Percentiles rank a stretch among this genome's conserved stretches.
phyloP scores from a whole-genome alignment of 2,797 vertebrate genomes.

The Sebastes hubbsi region DNA sequence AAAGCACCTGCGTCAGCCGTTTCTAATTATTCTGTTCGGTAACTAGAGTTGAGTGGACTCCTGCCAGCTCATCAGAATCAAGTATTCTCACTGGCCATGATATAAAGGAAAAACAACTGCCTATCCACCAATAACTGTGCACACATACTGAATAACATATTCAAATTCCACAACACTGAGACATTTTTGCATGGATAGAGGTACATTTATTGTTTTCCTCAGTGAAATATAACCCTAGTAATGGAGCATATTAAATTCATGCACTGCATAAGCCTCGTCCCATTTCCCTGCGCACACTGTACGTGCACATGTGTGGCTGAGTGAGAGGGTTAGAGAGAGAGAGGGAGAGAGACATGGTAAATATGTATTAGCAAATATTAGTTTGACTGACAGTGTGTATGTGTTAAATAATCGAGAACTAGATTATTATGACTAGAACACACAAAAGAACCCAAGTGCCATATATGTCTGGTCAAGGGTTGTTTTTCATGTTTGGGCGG shows the following conservation, averaged over 20 bases:
- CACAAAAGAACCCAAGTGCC: neutral
- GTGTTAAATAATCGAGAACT: neutral
- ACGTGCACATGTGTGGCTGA: neutral
- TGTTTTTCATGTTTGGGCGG: neutral
- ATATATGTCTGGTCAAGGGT: neutral
- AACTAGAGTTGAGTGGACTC: neutral
- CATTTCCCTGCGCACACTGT: neutral
- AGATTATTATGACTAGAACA: neutral
- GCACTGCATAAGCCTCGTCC: neutral
- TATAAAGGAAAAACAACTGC: neutral
- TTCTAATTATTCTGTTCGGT: neutral
- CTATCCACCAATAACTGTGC: neutral
- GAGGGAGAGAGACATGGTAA: neutral
- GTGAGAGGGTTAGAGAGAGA: neutral
- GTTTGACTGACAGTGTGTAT: neutral
- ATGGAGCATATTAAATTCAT: constrained; percentile 55
- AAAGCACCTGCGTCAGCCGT: neutral
- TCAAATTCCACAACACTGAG: constrained; percentile 17
- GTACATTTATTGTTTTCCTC: constrained; percentile 42
- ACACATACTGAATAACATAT: constrained; percentile 28
- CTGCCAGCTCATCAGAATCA: neutral
- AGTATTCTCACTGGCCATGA: neutral
- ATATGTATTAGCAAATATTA: constrained; percentile 32
- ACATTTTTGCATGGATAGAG: constrained; percentile 3
- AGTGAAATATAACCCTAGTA: constrained; percentile 45